A percentile compares a stretch with the other conserved stretches of the same genome.
phyloP scores from a whole-genome alignment of 2,888 invertebrate genomes.

The Drosophila aldrichi region DNA sequence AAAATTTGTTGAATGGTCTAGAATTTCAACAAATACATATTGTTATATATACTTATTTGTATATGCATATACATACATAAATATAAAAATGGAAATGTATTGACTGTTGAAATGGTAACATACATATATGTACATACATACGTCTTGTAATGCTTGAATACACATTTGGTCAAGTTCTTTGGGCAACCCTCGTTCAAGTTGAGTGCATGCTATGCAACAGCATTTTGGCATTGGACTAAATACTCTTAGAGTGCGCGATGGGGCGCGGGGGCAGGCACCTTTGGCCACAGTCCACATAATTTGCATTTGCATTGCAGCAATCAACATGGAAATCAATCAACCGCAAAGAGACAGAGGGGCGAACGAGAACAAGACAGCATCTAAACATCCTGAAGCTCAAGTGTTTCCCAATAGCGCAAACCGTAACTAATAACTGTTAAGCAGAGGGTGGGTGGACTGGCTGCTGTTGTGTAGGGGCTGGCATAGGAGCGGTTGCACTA shows the following conservation, averaged over 20 bases:
- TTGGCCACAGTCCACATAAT: constrained; percentile 44
- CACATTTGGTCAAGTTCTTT: neutral
- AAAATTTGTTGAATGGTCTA: constrained; percentile 30
- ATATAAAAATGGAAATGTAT: constrained; percentile 1
- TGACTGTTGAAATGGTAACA: constrained; percentile 18
- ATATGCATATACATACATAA: neutral
- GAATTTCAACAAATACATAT: constrained; percentile 24
- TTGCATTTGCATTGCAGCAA: constrained; percentile 70
- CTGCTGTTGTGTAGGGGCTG: neutral
- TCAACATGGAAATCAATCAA: constrained; percentile 77
- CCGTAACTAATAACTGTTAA: constrained; percentile 72
- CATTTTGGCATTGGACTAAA: constrained; percentile 50
- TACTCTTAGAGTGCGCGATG: constrained; percentile 24
- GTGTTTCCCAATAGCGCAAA: constrained; percentile 68
- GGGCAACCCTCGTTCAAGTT: constrained; percentile 24
- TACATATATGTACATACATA: constrained; percentile 1
- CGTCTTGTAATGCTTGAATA: constrained; percentile 42
- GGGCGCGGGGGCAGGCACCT: neutral
- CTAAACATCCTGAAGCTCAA: constrained; percentile 44
- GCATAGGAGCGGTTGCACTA: constrained; percentile 7
- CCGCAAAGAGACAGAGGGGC: constrained; percentile 48
- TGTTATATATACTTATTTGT: constrained; percentile 1
- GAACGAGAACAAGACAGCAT: constrained; percentile 21
- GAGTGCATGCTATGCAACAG: constrained; percentile 49
- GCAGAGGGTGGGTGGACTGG: constrained; percentile 1